These are phyloP conservation scores for Etheostoma nigrum DNA, from an alignment of 2,797 vertebrate genomes.

Conservation along the genomic window DNA sequence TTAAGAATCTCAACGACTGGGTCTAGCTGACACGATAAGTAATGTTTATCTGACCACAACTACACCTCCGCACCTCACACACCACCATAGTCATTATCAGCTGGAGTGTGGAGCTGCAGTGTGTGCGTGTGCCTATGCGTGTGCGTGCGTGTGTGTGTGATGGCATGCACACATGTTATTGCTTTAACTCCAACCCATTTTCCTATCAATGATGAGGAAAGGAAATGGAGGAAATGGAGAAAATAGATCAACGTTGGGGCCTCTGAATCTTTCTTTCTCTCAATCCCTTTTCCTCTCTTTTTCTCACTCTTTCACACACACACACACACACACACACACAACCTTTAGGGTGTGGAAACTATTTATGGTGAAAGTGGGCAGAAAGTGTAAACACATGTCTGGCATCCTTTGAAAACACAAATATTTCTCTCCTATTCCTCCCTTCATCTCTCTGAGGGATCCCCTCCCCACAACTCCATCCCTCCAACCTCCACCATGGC, in stretches of 20 bases:
- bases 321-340: conserved; percentile 18
- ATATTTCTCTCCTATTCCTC: conserved; percentile 61
- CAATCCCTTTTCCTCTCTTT: neutral
- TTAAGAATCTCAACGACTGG: conserved; percentile 42
- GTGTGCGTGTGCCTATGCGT: neutral
- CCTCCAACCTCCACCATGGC: conserved; percentile 47
- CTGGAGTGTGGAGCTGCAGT: neutral
- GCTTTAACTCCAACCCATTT: conserved; percentile 28
- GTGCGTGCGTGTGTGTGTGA: neutral
- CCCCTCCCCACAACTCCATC: conserved; percentile 37
- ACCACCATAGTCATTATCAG: conserved; percentile 8
- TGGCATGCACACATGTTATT: conserved; percentile 14
- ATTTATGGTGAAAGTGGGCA: conserved; percentile 78
- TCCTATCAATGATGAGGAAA: conserved; percentile 3
- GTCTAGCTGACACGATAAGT: conserved; percentile 74
- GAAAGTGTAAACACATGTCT: conserved; percentile 84
- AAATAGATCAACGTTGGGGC: conserved; percentile 53
- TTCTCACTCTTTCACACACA: too few relatives aligned
- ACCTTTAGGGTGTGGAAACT: conserved; percentile 70
- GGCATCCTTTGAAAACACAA: conserved; percentile 77
- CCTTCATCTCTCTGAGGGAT: conserved; percentile 56
- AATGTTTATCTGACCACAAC: conserved; percentile 55
- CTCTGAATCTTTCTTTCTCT: conserved; percentile 4
- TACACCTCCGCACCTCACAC: conserved; percentile 41
- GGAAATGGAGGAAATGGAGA: conserved; percentile 9